Evolutionary conservation across 92 coral and sea anemone genomes (phyloP).

Genomic region (Hydrozoanthus gracilis): DNA sequence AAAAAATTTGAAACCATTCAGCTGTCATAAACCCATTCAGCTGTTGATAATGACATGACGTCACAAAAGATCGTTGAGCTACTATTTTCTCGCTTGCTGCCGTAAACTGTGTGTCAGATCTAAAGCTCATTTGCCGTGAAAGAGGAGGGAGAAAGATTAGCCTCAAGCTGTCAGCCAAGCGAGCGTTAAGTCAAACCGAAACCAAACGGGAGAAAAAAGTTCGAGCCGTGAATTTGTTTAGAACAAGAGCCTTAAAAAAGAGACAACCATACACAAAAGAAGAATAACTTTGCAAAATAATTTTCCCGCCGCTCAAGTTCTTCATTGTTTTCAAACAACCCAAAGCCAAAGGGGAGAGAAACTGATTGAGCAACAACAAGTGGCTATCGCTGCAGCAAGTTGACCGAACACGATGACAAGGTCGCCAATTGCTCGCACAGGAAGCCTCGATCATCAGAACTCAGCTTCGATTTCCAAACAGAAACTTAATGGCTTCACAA

Average conservation of each 20-base stretch:
- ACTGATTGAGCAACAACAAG: background rate
- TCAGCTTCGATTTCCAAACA: background rate
- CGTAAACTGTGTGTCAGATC: constrained; percentile 34
- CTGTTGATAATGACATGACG: constrained; percentile 41
- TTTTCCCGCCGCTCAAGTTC: constrained; percentile 38
- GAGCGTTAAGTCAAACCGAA: constrained; percentile 29
- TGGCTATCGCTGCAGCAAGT: background rate
- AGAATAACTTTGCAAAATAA: background rate
- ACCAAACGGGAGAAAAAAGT: background rate
- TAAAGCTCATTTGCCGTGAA: constrained; percentile 31
- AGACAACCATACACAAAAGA: background rate
- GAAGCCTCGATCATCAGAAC: constrained; percentile 9
- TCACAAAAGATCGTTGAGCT: constrained; percentile 43
- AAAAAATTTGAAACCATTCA: constrained; percentile 47
- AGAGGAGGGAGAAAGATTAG: constrained; percentile 9
- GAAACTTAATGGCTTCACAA: background rate
- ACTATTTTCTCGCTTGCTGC: constrained; percentile 24
- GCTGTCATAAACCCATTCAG: constrained; percentile 50
- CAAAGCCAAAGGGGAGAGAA: background rate
- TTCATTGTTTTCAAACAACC: constrained; percentile 37
- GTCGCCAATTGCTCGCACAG: constrained; percentile 6
- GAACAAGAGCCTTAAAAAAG: background rate
- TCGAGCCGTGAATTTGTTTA: constrained; percentile 9
- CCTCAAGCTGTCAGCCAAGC: constrained; percentile 12
- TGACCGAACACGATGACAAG: constrained; percentile 15